Percentiles rank a stretch among this genome's conserved stretches.
phyloP scores from a whole-genome alignment of 2,113 vertebrate genomes.

The Coturnix japonica region DNA sequence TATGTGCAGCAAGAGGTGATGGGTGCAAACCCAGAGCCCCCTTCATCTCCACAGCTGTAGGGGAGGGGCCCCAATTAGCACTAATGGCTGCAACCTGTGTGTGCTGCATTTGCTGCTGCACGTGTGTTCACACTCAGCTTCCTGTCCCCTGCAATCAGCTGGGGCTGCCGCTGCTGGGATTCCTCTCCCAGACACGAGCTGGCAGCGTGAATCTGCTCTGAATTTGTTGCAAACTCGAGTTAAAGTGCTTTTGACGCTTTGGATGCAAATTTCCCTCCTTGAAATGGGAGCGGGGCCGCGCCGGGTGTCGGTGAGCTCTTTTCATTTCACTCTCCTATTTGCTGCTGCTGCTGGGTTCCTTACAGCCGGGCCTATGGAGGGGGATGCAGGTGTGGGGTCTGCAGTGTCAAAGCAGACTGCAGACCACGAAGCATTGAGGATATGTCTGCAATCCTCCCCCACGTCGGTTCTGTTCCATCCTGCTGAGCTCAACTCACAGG shows the following conservation, averaged over 20 bases:
- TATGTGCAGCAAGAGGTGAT: rapidly evolving
- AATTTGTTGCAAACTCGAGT: neutral
- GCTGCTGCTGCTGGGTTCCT: neutral
- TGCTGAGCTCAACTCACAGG: neutral
- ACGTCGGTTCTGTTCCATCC: neutral
- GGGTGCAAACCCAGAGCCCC: rapidly evolving
- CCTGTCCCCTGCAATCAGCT: neutral
- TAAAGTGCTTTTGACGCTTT: conserved; percentile 13
- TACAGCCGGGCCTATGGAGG: too few species aligned
- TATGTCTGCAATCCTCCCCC: neutral
- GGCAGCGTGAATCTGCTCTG: conserved; percentile 23
- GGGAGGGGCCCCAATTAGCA: neutral
- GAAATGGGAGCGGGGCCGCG: neutral
- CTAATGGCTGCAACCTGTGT: neutral
- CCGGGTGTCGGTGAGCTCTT: neutral
- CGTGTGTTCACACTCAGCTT: neutral
- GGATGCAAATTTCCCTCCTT: conserved; percentile 28
- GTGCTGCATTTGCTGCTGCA: neutral
- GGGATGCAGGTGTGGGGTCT: too few species aligned
- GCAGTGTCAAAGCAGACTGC: too few species aligned
- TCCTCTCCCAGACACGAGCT: conserved; percentile 40
- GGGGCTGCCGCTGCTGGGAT: neutral
- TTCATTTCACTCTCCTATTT: neutral
- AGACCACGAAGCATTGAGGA: neutral
- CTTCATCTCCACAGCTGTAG: neutral